Evolutionary conservation across 2,113 vertebrate species (phyloP).

Genomic region (Anguilla japonica): DNA sequence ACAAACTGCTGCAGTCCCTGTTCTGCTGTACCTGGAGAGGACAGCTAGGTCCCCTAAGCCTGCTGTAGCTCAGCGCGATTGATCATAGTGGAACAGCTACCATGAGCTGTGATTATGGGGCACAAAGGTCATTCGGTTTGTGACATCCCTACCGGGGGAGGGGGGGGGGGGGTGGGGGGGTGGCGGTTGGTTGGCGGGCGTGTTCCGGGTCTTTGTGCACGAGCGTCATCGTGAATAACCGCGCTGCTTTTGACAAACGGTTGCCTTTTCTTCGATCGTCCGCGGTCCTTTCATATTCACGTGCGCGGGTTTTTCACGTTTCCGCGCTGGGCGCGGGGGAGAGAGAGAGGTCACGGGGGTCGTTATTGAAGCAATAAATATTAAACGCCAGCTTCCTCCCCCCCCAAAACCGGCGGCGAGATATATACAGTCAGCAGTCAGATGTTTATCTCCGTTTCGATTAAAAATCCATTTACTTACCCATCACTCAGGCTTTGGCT

Average conservation of each 20-base stretch:
- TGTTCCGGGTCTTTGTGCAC: not conserved
- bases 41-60: not conserved
- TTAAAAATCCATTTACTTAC: conserved; percentile 5
- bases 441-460: not conserved
- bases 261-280: not conserved
- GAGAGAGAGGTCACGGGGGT: not conserved
- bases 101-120: not conserved
- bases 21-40: not conserved
- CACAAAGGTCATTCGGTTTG: not conserved
- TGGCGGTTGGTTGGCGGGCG: too few relatives aligned
- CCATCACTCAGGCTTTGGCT: not conserved
- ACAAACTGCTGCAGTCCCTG: not conserved
- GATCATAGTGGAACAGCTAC: not conserved
- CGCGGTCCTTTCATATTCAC: not conserved
- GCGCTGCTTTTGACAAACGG: not conserved
- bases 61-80: not conserved
- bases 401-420: not conserved
- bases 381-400: not conserved
- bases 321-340: not conserved
- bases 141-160: not conserved
- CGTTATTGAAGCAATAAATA: conserved; percentile 7
- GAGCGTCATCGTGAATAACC: not conserved
- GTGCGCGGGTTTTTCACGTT: not conserved
- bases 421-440: conserved; percentile 8
- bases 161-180: too few relatives aligned